Percentiles rank a stretch among this genome's conserved stretches.
Conservation (phyloP, 2,888 invertebrate species). For the Macrosoma leucophasiata region DNA sequence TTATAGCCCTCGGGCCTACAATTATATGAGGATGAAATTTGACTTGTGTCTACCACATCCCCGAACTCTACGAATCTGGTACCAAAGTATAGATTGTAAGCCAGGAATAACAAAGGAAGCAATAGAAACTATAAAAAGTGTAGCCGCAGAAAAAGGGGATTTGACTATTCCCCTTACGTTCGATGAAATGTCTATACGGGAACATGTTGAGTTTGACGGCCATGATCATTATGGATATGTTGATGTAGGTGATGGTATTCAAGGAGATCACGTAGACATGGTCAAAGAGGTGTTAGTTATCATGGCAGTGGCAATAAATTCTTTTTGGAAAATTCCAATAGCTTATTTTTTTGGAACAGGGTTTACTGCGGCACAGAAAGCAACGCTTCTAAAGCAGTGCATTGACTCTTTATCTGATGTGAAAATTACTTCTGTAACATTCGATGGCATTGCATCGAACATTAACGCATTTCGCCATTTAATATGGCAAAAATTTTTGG, state of each 20-base stretch:
- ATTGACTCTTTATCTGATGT: conserved; percentile 20
- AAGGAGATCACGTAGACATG: conserved; percentile 19
- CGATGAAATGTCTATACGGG: conserved; percentile 25
- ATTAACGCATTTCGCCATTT: too few relatives aligned
- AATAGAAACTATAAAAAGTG: conserved; percentile 12
- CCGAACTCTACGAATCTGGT: conserved; percentile 10
- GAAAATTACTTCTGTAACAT: conserved; percentile 22
- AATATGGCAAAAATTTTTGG: conserved; percentile 8
- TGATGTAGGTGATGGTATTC: conserved; percentile 17
- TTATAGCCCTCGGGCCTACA: conserved; percentile 28
- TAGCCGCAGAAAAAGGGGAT: conserved; percentile 5
- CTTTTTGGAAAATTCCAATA: conserved; percentile 25
- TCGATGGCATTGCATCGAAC: conserved; percentile 26
- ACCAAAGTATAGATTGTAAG: conserved; percentile 5
- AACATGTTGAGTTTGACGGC: conserved; percentile 20
- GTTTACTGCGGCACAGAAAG: conserved; percentile 19
- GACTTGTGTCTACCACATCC: conserved; percentile 22
- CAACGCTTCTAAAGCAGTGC: conserved; percentile 17
- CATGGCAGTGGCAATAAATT: conserved; percentile 24
- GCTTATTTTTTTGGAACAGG: conserved; percentile 28
- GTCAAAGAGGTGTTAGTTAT: conserved; percentile 29
- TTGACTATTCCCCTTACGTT: conserved; percentile 7
- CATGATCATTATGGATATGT: conserved; percentile 19
- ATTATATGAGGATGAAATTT: conserved; percentile 27
- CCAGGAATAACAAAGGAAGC: conserved; percentile 18